Base-by-base conservation (phyloP, 2,113 vertebrate genomes). In the Gorilla gorilla region DNA sequence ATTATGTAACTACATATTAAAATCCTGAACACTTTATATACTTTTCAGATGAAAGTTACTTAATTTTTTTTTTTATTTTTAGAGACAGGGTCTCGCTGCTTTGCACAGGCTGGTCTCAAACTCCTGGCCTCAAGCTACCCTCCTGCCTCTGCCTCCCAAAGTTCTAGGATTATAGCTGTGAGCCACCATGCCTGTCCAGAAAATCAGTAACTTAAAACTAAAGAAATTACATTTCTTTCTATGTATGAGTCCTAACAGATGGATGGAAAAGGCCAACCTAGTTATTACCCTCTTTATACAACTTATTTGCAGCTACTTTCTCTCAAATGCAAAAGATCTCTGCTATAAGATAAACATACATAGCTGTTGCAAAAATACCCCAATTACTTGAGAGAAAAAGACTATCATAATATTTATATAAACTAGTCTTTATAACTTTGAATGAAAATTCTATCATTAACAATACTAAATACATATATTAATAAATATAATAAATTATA, bases 1-100 rank as follows among this genome's bases (percentile, higher is more conserved):
- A 90, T 90, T 83, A 32, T 93, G 16, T 72, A 18, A 94, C 23
- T 48, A 87, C 7, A 40, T 81, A 95, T 88, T 64, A 84, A 96
- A 88, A 43, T 85, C 17, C 16, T 35, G 81, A 86, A 90, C 7
- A 75, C 38, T 94, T 92, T 8, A 75, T 48, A 81, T 40, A 66
- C 2, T 27, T 80, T 94, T 52, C 27, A n/a, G 57, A 43, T 68
- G 18, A 72, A 92, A 94, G 48, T 61, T 64, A 61, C 25, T 61
- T 30, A 64, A 13, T 61, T 20, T 27, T 61, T 64, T 61, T 64
- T 30, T 64, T 64, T 13, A 30, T 30, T 30, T 64, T 30, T 64
- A 30, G 27, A 64, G 61, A 64, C 12, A 64, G 11, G 27, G 61
- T 64, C 61, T 64, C 27, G 12, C 12, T 64, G 27, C 61, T 30